Evolutionary conservation across 2,113 vertebrate genomes (phyloP).

Genomic region (Silurus glanis): DNA sequence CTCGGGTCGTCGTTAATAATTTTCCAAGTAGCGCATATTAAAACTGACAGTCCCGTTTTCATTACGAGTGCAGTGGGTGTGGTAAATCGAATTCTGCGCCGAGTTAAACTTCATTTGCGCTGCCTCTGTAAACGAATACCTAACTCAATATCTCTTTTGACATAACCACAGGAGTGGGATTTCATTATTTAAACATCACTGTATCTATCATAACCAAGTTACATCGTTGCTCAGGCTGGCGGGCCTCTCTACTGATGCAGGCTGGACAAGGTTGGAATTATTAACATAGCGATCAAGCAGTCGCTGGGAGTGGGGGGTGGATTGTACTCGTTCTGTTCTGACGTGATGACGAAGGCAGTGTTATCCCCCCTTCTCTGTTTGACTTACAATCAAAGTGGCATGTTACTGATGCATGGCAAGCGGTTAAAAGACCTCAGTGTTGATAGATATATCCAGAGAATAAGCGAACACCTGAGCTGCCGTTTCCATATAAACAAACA

Average conservation of each 20-base stretch:
- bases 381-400: background rate
- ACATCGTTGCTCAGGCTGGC: background rate
- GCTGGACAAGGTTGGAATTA: constrained; percentile 14
- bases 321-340: constrained; percentile 6
- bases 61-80: constrained; percentile 12
- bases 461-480: constrained; percentile 51
- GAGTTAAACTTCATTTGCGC: constrained; percentile 25
- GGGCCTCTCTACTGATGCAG: constrained; percentile 17
- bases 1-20: constrained; percentile 33
- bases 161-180: background rate
- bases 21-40: constrained; percentile 19
- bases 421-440: constrained; percentile 35
- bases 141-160: constrained; percentile 16
- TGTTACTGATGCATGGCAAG: constrained; percentile 50
- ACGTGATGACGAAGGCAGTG: constrained; percentile 10
- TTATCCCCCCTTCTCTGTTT: constrained; percentile 25
- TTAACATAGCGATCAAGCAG: constrained; percentile 16
- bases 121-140: constrained; percentile 2
- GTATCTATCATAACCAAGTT: constrained; percentile 12
- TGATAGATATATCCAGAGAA: constrained; percentile 42
- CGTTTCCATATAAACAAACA: constrained; percentile 53
- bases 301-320: background rate
- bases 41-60: constrained; percentile 20
- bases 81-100: constrained; percentile 31
- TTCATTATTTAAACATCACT: constrained; percentile 26